Base-by-base conservation (phyloP, 2,888 invertebrate species). In the Macroteleia sp. region DNA sequence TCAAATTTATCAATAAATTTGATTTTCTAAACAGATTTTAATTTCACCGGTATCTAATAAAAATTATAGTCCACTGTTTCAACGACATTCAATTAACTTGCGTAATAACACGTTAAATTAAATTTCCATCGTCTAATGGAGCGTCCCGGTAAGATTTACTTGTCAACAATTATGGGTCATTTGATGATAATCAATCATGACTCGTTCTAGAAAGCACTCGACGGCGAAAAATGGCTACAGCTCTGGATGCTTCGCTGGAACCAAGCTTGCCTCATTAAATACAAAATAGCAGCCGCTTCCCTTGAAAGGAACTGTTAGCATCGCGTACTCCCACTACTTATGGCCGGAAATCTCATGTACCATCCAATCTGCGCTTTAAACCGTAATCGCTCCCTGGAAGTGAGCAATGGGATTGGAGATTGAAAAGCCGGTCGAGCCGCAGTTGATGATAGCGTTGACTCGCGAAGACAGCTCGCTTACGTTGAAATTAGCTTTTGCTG, bases 271-370 rank as follows among this genome's bases (percentile, higher is more conserved):
- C 41, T 71, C 61, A 62, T 71, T 71, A 71, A 71, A 46, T 62
- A 56, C 32, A 48, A 56, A 56, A 71, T 56, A 61, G 30, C 54
- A 17, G 56, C 32, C 54, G 62, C 46, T 61, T 66, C 48, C 59
- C 71, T 74, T 44, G 59, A 77, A 75, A 78, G 39, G 46, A 79
- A 64, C 61, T 64, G 77, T 77, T 76, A 62, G 76, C 36, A 66
- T 48, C 75, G 80, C 78, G 79, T 10, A 71, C 66, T 77, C 59
- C 77, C 76, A 64, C 76, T 59, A 69, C 70, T 76, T 50, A 42
- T 48, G 52, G 70, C 67, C 79, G 75, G 74, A 71, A 73, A 67
- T 71, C 56, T 57, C 59, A 46, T 61, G 67, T 57, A 70, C 44
- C 70, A 59, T 70, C 59, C 66, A 74, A 61, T 74, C 66, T 59